Evolutionary conservation across 2,797 vertebrate genomes (phyloP), one percentile per base, ranked within the genome.

Genomic region (Microchirus variegatus): DNA sequence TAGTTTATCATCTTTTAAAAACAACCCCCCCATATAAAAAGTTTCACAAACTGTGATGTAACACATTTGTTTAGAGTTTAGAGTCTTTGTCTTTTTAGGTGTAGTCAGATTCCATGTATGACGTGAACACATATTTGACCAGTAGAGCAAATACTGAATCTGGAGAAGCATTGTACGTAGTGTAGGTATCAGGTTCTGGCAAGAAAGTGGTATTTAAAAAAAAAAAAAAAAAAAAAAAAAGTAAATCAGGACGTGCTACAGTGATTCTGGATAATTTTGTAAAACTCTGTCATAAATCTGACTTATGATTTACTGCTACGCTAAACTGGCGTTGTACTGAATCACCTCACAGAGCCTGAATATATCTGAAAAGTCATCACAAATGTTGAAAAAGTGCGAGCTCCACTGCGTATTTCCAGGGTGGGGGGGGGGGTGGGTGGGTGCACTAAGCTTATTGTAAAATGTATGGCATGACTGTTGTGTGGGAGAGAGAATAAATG

Each of bases 401-500:
- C 59, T 62, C 43, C n/a, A 37, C 53, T 52, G 19, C 26, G 55
- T 68, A 60, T 81, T 81, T 73, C 59, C 67, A 69, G 64, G 65
- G 69, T 76, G 66, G 81, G 66, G n/a, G n/a, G n/a, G n/a, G n/a
- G n/a, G n/a, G n/a, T n/a, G n/a, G n/a, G n/a, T n/a, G n/a, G n/a
- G n/a, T n/a, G n/a, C n/a, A 56, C 57, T 7, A 37, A 47, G 56
- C 55, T 82, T 73, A 69, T 73, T 77, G 70, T 81, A 59, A 86
- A 85, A 83, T 79, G 71, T 57, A 54, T 76, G 80, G 83, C 66
- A 83, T 81, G 78, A 45, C 66, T 22, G 53, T 52, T 61, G 79
- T 76, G 87, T 86, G 75, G 80, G 82, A 87, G 77, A 77, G 63
- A 31, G 70, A 78, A 75, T 77, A 73, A 84, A 78, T 72, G 83